Percentiles rank a stretch among this genome's conserved stretches.
Conservation (phyloP, 2,888 invertebrate genomes). For the Xiphydria camelus region DNA sequence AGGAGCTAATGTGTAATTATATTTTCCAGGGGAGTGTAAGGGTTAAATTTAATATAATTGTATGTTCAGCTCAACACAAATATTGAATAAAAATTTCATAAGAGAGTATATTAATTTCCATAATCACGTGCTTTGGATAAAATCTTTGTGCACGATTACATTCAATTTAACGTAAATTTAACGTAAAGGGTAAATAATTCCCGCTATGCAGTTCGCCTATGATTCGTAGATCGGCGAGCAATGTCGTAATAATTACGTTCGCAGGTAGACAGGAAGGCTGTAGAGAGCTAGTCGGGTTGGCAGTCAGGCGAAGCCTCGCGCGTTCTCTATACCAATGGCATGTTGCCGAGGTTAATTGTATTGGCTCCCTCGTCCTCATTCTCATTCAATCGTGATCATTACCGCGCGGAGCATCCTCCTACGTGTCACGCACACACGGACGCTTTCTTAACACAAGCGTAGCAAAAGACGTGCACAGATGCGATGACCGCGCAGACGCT, state of each 20-base stretch:
- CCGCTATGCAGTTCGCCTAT: too few relatives aligned
- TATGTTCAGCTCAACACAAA: not conserved
- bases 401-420: slow-evolving; percentile 47
- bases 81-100: not conserved
- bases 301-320: slow-evolving; percentile 25
- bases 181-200: too few relatives aligned
- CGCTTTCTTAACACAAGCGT: slow-evolving; percentile 24
- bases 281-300: slow-evolving; percentile 4
- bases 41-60: too few relatives aligned
- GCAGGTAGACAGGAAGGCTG: slow-evolving; percentile 16
- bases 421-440: slow-evolving; percentile 39
- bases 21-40: not conserved
- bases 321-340: slow-evolving; percentile 47
- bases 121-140: too few relatives aligned
- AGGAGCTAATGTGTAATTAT: too few relatives aligned
- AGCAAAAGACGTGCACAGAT: slow-evolving; percentile 13
- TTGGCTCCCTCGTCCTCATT: slow-evolving; percentile 52
- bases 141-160: not conserved
- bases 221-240: slow-evolving; percentile 29
- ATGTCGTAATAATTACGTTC: slow-evolving; percentile 42
- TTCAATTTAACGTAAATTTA: too few relatives aligned
- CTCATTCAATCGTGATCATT: slow-evolving; percentile 55
- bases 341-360: slow-evolving; percentile 51
- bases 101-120: too few relatives aligned
- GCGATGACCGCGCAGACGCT: not conserved